These are phyloP conservation scores for Cinclus mexicanus DNA, from an alignment of 2,113 vertebrate species.

Conservation along the genomic window DNA sequence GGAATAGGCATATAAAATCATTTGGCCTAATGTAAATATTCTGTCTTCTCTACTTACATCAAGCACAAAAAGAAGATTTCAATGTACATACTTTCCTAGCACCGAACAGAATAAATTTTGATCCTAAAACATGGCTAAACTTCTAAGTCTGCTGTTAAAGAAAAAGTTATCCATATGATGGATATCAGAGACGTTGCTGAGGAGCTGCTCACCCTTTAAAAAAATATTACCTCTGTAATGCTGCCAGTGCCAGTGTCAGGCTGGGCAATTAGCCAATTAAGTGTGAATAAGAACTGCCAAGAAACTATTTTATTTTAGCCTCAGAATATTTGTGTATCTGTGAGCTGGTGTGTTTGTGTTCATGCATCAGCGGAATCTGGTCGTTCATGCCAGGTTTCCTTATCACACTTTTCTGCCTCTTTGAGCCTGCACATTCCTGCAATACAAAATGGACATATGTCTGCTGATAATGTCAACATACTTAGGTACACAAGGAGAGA, in stretches of 20 bases:
- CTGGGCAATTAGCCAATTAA: slow-evolving; percentile 50
- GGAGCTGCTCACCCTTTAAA: background rate
- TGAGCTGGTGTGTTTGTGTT: slow-evolving; percentile 6
- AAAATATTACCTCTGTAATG: background rate
- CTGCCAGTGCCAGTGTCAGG: background rate
- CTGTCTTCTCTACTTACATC: background rate
- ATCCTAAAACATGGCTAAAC: background rate
- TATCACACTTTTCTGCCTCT: slow-evolving; percentile 38
- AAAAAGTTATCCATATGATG: background rate
- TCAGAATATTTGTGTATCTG: background rate
- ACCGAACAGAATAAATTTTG: background rate
- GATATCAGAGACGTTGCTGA: background rate
- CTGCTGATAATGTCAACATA: slow-evolving; percentile 35
- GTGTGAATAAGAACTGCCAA: slow-evolving; percentile 27
- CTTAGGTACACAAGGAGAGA: background rate
- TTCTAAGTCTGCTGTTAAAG: background rate
- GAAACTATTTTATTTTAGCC: slow-evolving; percentile 26
- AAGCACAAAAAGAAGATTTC: background rate
- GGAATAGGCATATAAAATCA: background rate
- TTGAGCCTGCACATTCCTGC: slow-evolving; percentile 12
- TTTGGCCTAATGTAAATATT: background rate
- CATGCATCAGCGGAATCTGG: slow-evolving; percentile 1
- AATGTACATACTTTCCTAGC: background rate
- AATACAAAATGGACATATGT: slow-evolving; percentile 14
- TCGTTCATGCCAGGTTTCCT: slow-evolving; percentile 27